phyloP scores from a whole-genome alignment of 2,888 invertebrate species.

The Drosophila stalkeri region DNA sequence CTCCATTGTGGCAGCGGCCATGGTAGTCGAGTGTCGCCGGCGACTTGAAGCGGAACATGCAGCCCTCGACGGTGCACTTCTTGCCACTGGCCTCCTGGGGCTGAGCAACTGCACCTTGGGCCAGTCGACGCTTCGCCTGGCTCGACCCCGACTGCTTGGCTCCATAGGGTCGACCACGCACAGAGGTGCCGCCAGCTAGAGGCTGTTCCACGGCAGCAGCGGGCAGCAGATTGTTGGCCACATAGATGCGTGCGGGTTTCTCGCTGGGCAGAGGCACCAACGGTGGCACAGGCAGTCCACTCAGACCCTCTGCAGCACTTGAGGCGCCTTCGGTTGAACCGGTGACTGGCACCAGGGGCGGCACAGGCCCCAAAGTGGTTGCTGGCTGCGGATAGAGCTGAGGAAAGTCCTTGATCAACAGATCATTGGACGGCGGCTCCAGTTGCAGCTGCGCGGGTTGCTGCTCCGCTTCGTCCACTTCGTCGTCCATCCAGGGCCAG shows the following conservation, averaged over 20 bases:
- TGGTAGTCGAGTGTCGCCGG: constrained; percentile 82
- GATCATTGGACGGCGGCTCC: constrained; percentile 43
- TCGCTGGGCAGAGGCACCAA: constrained; percentile 60
- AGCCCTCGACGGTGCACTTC: constrained; percentile 82
- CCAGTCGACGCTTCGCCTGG: constrained; percentile 71
- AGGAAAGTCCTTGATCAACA: constrained; percentile 62
- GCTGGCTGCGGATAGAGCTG: constrained; percentile 44
- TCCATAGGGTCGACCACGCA: constrained; percentile 84
- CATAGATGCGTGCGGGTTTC: constrained; percentile 84
- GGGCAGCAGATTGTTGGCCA: constrained; percentile 83
- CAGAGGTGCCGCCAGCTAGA: constrained; percentile 75
- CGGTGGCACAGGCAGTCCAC: constrained; percentile 57
- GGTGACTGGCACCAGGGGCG: constrained; percentile 73
- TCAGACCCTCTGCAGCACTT: constrained; percentile 13
- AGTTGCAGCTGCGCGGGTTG: constrained; percentile 17
- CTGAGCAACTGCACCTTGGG: constrained; percentile 44
- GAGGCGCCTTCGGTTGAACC: constrained; percentile 4
- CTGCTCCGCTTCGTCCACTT: constrained; percentile 33
- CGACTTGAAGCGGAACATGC: constrained; percentile 83
- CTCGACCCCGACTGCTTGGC: constrained; percentile 76
- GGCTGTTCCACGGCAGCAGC: constrained; percentile 36
- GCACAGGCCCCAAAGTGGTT: constrained; percentile 39
- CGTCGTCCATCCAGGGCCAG: constrained; percentile 73
- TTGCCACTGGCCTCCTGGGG: constrained; percentile 59
- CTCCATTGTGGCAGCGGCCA: constrained; percentile 80